Evolutionary conservation across 37 sponge, comb jelly and placozoan species (phyloP).

Genomic region (Tethya wilhelma): DNA sequence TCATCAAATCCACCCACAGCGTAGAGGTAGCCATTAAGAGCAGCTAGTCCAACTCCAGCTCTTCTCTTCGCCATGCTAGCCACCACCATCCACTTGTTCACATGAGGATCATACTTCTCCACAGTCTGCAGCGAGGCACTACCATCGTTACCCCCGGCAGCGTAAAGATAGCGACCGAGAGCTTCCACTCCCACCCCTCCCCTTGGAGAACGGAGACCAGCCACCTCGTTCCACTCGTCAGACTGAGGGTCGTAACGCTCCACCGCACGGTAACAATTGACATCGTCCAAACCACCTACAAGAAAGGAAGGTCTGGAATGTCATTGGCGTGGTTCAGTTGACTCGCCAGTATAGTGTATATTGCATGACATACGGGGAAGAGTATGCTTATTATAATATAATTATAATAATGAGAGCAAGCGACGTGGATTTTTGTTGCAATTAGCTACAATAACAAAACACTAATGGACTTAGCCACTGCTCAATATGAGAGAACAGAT

Average conservation of each 20-base stretch:
- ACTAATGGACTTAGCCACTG: too few relatives aligned
- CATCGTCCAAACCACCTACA: constrained; percentile 90
- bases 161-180: constrained; percentile 82
- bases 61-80: constrained; percentile 81
- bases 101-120: constrained; percentile 90
- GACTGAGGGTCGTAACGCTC: constrained; percentile 88
- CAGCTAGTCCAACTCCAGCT: constrained; percentile 88
- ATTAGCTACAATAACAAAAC: not conserved
- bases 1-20: constrained; percentile 98
- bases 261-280: constrained; percentile 82
- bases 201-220: constrained; percentile 70
- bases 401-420: too few relatives aligned
- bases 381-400: too few relatives aligned
- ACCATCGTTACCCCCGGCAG: constrained; percentile 91
- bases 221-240: constrained; percentile 84
- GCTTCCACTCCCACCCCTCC: constrained; percentile 90
- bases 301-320: not conserved
- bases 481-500: too few relatives aligned
- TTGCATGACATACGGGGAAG: too few relatives aligned
- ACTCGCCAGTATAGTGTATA: too few relatives aligned
- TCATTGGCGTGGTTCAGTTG: too few relatives aligned
- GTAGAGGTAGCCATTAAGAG: constrained; percentile 86
- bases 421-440: not conserved
- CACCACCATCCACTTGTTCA: constrained; percentile 85
- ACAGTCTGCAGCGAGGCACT: constrained; percentile 79